A percentile compares a stretch with the other conserved stretches of the same genome.
Conservation (phyloP, 2,113 vertebrate genomes). For the Varanus komodoensis region DNA sequence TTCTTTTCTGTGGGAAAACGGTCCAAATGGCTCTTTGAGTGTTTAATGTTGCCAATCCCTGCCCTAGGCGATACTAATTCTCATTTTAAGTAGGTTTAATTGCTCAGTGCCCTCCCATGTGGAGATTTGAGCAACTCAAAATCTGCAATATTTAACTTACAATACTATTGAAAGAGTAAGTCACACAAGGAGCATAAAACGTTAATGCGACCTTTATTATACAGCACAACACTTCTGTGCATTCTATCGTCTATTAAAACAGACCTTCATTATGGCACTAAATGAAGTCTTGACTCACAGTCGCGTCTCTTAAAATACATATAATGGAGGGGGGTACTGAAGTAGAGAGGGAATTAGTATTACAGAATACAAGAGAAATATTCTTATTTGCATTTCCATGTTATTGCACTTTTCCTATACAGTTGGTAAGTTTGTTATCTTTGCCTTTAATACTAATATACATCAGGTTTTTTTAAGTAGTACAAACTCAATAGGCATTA, state of each 20-base stretch:
- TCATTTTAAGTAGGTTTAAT: background rate
- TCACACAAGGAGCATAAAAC: constrained; percentile 28
- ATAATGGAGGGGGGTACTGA: background rate
- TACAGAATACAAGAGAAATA: constrained; percentile 24
- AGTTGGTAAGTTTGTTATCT: constrained; percentile 46
- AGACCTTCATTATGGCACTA: constrained; percentile 41
- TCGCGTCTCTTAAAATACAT: constrained; percentile 48
- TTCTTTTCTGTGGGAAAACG: too few relatives aligned
- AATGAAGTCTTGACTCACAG: constrained; percentile 42
- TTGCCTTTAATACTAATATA: constrained; percentile 59
- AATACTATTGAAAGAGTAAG: background rate
- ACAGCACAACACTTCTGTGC: constrained; percentile 53
- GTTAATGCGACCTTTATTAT: constrained; percentile 69
- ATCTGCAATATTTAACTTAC: background rate
- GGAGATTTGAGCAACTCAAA: background rate
- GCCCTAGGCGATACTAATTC: too few relatives aligned
- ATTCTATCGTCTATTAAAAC: constrained; percentile 55
- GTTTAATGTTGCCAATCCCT: too few relatives aligned
- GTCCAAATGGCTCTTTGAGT: too few relatives aligned
- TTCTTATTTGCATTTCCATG: constrained; percentile 42
- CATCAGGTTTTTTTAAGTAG: constrained; percentile 57
- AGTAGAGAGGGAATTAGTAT: background rate
- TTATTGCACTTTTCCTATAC: constrained; percentile 67
- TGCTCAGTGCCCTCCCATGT: background rate
- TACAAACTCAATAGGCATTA: constrained; percentile 53